Evolutionary conservation across 2,888 invertebrate genomes (phyloP).

Genomic region (Drosophila paucipuncta): DNA sequence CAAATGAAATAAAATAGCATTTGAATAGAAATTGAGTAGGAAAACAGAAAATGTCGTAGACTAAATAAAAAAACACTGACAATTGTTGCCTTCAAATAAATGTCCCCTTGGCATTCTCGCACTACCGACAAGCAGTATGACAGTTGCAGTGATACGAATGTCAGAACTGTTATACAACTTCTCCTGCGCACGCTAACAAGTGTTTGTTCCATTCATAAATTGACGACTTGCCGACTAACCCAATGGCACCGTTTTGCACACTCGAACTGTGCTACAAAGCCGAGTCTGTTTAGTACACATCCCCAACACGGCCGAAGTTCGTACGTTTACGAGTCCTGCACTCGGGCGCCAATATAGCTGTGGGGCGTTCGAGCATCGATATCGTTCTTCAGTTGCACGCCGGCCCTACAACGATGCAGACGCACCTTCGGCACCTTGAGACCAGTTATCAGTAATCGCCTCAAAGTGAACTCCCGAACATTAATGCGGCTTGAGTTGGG

Average conservation of each 20-base stretch:
- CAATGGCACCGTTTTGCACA: conserved; percentile 44
- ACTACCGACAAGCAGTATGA: conserved; percentile 11
- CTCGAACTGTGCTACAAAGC: conserved; percentile 42
- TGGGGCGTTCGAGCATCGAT: conserved; percentile 4
- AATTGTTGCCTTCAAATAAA: background rate
- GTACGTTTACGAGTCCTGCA: conserved; percentile 2
- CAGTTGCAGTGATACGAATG: conserved; percentile 14
- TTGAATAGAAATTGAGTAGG: background rate
- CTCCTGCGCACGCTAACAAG: conserved; percentile 74
- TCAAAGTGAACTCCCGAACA: conserved; percentile 22
- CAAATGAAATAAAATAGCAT: background rate
- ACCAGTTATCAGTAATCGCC: conserved; percentile 28
- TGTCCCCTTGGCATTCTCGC: background rate
- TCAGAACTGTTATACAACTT: conserved; percentile 22
- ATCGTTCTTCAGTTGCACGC: conserved; percentile 67
- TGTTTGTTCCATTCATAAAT: conserved; percentile 82
- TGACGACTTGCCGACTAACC: conserved; percentile 40
- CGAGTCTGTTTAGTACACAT: conserved; percentile 58
- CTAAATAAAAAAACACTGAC: background rate
- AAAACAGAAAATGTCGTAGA: background rate
- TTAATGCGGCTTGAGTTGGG: conserved; percentile 19
- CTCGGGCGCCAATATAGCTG: conserved; percentile 22
- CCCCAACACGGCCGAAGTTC: conserved; percentile 7
- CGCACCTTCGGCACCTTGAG: conserved; percentile 47
- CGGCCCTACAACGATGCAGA: conserved; percentile 74